phyloP scores from a whole-genome alignment of 2,888 invertebrate species.

The Drosophila demipolita region DNA sequence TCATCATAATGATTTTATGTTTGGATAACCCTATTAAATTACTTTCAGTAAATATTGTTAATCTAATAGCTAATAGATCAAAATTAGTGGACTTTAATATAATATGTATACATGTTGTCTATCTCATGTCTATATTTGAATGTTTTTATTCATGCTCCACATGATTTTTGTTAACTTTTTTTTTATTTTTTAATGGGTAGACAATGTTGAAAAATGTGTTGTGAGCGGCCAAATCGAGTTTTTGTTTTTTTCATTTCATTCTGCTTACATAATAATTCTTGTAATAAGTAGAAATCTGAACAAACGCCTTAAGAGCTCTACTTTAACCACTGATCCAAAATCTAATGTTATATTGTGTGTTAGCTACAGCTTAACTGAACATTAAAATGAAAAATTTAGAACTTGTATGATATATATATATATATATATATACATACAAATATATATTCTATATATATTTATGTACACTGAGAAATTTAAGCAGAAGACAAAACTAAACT shows the following conservation, averaged over 20 bases:
- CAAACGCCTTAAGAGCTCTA: conserved; percentile 53
- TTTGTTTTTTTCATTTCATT: conserved; percentile 12
- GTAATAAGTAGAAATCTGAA: conserved; percentile 41
- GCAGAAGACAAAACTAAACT: conserved; percentile 33
- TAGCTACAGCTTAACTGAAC: conserved; percentile 23
- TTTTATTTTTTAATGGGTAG: conserved; percentile 7
- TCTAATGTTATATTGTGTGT: conserved; percentile 22
- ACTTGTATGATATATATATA: conserved; percentile 41
- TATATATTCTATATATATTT: conserved; percentile 30
- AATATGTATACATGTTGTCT: too few relatives aligned
- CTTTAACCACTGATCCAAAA: conserved; percentile 38
- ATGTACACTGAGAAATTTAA: conserved; percentile 45
- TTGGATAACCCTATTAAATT: not conserved
- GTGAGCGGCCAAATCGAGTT: conserved; percentile 31
- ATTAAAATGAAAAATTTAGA: conserved; percentile 24
- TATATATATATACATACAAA: conserved; percentile 20
- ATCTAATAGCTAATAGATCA: conserved; percentile 2
- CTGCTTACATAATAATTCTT: conserved; percentile 6
- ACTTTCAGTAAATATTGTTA: not conserved
- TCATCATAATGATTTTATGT: too few relatives aligned
- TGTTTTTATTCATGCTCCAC: not conserved
- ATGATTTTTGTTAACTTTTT: not conserved
- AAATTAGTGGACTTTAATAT: not conserved
- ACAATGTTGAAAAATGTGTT: conserved; percentile 12
- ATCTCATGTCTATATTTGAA: not conserved